Evolutionary conservation across 1,140 invertebrate species (phyloP).

Genomic region (Cyclargus thomasi): DNA sequence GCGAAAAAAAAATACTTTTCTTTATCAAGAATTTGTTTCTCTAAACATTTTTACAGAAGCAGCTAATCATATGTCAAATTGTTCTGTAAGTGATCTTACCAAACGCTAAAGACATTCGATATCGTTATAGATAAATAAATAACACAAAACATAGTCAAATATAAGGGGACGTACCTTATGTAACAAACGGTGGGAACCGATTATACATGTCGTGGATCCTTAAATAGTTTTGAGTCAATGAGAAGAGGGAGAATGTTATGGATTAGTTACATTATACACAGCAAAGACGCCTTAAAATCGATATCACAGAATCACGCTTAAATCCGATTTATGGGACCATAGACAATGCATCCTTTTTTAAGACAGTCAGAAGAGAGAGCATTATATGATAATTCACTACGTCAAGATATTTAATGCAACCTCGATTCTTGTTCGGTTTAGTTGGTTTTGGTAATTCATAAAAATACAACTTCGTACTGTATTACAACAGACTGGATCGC

Average conservation of each 20-base stretch:
- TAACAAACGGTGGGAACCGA: slow-evolving; percentile 69
- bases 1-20: too few relatives aligned
- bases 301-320: slow-evolving; percentile 47
- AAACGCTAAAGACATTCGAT: background rate
- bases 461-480: too few relatives aligned
- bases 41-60: too few relatives aligned
- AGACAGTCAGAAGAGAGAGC: background rate
- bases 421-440: too few relatives aligned
- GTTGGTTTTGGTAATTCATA: too few relatives aligned
- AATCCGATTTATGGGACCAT: slow-evolving; percentile 28
- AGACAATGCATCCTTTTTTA: background rate
- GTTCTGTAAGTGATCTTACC: too few relatives aligned
- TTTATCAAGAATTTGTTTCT: too few relatives aligned
- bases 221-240: slow-evolving; percentile 73
- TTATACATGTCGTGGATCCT: slow-evolving; percentile 72
- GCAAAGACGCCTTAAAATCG: slow-evolving; percentile 41
- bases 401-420: too few relatives aligned
- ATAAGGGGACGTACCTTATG: slow-evolving; percentile 69
- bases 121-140: slow-evolving; percentile 51
- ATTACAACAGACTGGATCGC: too few relatives aligned
- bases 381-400: too few relatives aligned
- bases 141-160: slow-evolving; percentile 62
- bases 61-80: too few relatives aligned
- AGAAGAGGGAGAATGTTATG: slow-evolving; percentile 75
- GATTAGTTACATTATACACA: slow-evolving; percentile 69